Percentiles rank a stretch among this genome's conserved stretches.
Evolutionary conservation across 1,140 invertebrate genomes (phyloP).

Genomic region (Ridgeia piscesae): DNA sequence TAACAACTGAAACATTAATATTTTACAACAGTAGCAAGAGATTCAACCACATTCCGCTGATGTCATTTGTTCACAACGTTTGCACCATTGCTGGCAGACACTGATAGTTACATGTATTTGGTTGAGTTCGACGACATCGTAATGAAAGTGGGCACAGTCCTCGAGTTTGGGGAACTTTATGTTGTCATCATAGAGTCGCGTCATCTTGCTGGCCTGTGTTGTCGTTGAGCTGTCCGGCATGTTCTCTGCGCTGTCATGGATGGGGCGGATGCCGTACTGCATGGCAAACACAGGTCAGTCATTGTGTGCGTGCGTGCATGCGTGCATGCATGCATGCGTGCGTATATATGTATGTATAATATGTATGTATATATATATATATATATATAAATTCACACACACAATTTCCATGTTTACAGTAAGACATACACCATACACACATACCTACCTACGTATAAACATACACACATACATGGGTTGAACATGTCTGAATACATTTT

Average conservation of each 20-base stretch:
- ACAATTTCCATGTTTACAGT: too few species aligned
- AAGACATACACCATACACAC: too few species aligned
- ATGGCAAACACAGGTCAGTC: neutral
- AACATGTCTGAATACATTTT: too few species aligned
- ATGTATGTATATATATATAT: neutral
- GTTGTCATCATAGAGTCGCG: conserved; percentile 36
- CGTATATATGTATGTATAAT: neutral
- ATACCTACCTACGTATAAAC: too few species aligned
- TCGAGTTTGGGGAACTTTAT: conserved; percentile 84
- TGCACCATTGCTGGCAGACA: neutral
- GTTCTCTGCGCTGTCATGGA: conserved; percentile 6
- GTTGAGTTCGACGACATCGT: conserved; percentile 86
- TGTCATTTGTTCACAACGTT: neutral
- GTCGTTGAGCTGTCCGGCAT: neutral
- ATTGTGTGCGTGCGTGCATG: too few species aligned
- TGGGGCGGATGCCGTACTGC: neutral
- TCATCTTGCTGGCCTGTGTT: neutral
- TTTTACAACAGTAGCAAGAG: neutral
- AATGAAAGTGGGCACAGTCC: conserved; percentile 98
- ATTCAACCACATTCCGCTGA: neutral
- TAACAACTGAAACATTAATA: neutral
- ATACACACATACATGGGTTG: too few species aligned
- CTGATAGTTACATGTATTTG: conserved; percentile 66
- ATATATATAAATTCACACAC: neutral
- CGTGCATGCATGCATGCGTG: too few species aligned